Evolutionary conservation across 92 coral and sea anemone genomes (phyloP).

Genomic region (Zoanthus solanderi): DNA sequence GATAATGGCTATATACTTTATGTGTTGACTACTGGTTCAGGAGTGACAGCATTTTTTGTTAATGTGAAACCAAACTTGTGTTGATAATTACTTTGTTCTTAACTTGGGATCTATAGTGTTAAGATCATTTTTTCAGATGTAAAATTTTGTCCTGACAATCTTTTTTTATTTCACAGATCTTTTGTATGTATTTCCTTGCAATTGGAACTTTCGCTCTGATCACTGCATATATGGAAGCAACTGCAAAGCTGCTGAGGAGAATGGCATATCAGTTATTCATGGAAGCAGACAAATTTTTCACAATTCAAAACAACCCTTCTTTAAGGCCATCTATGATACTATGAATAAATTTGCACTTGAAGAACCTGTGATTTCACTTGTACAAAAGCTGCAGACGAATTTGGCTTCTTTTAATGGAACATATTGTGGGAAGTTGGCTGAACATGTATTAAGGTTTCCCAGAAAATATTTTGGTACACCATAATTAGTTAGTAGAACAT

Average conservation of each 20-base stretch:
- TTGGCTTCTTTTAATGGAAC: conserved; percentile 54
- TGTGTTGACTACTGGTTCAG: too few relatives aligned
- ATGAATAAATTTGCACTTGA: conserved; percentile 74
- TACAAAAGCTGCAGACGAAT: conserved; percentile 46
- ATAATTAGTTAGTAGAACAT: neutral
- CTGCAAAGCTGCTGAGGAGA: conserved; percentile 73
- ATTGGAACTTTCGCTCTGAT: conserved; percentile 98
- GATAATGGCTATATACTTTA: too few relatives aligned
- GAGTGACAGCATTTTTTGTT: too few relatives aligned
- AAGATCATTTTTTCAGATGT: neutral
- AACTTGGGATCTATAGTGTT: neutral
- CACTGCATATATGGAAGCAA: conserved; percentile 96
- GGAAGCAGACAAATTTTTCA: conserved; percentile 93
- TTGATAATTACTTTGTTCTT: too few relatives aligned
- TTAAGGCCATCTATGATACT: conserved; percentile 74
- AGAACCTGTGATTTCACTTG: conserved; percentile 46
- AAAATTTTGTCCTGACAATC: neutral
- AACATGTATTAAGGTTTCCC: conserved; percentile 66
- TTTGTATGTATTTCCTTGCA: conserved; percentile 79
- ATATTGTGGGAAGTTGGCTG: conserved; percentile 73
- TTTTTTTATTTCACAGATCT: conserved; percentile 56
- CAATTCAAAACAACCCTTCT: conserved; percentile 75
- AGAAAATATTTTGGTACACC: neutral
- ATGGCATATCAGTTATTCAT: conserved; percentile 94
- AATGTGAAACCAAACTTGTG: too few relatives aligned